Evolutionary conservation across 2,888 invertebrate genomes (phyloP).

Genomic region (Schizaphis graminum): DNA sequence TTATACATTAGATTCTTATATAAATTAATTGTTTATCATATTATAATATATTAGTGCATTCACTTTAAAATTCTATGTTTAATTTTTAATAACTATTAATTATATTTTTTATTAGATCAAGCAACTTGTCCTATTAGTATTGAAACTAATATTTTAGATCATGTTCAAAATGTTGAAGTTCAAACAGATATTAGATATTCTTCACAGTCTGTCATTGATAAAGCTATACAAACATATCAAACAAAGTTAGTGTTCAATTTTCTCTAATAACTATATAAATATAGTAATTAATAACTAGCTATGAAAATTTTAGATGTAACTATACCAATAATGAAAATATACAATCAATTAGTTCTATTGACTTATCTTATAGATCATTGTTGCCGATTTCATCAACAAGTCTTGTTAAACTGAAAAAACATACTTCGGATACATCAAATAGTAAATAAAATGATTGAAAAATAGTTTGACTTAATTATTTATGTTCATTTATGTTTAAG

Average conservation of each 20-base stretch:
- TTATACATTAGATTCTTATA: background rate
- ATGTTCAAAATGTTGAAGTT: slow-evolving; percentile 22
- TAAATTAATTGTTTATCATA: background rate
- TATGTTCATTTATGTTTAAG: slow-evolving; percentile 32
- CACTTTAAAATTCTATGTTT: background rate
- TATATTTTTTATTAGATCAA: slow-evolving; percentile 46
- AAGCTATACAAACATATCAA: slow-evolving; percentile 35
- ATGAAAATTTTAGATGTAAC: slow-evolving; percentile 15
- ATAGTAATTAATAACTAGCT: background rate
- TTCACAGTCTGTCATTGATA: background rate
- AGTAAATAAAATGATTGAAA: slow-evolving; percentile 29
- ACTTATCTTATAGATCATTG: background rate
- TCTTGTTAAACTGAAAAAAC: background rate
- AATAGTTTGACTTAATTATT: background rate
- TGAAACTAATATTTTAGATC: background rate
- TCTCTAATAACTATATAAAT: background rate
- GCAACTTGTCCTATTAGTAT: slow-evolving; percentile 38
- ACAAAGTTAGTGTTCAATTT: slow-evolving; percentile 3
- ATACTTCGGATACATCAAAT: slow-evolving; percentile 5
- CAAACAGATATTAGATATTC: background rate
- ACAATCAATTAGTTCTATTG: background rate
- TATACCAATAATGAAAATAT: background rate
- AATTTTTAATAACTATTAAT: background rate
- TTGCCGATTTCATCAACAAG: background rate
- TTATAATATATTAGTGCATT: background rate